Base-by-base conservation (phyloP, 2,797 vertebrate genomes). In the Chaetodon trifasciatus region DNA sequence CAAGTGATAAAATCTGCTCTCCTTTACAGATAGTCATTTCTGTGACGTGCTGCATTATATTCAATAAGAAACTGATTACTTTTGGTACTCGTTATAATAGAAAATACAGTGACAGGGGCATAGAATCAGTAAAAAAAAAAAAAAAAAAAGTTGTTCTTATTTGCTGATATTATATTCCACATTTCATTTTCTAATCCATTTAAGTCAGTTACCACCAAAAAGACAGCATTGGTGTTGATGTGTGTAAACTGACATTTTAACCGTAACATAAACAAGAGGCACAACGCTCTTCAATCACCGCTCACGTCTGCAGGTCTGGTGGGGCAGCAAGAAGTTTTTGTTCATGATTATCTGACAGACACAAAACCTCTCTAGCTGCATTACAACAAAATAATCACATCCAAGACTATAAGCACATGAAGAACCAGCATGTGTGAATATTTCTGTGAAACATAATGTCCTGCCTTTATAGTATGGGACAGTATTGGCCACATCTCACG, bases 401-500 rank as follows among this genome's bases (percentile, higher is more conserved):
- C 8, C 23, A 19, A 70, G 11, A 65, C 37, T 17, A 58, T 40
- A 13, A 47, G 17, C 17, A 40, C 53, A 78, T 4, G 0, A 2
- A 44, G 12, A 15, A 65, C 10, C 37, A 17, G 47, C 13, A 49
- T 24, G 1, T 64, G 16, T 68, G 39, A 44, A 35, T 61, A 13
- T 70, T 60, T 82, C 3, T 70, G 8, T 44, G 28, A 70, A 56
- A 37, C 16, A 70, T 15, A 21, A 49, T n/a, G 9, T 44, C 17
- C 15, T 69, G 19, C 12, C 61, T 57, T 88, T 83, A 96, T 49
- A 99, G 74, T 88, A 99, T 99, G 61, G 97, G 97, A 80, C 98
- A 99, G 78, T 97, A 96, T 23, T 97, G 97, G 55, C 97, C 96
- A 94, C 98, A 99, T 86, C 97, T 94, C 42, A 96, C 78, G 80